These are phyloP conservation scores for Dryas iulia DNA, from an alignment of 1,140 invertebrate genomes.

Conservation along the genomic window DNA sequence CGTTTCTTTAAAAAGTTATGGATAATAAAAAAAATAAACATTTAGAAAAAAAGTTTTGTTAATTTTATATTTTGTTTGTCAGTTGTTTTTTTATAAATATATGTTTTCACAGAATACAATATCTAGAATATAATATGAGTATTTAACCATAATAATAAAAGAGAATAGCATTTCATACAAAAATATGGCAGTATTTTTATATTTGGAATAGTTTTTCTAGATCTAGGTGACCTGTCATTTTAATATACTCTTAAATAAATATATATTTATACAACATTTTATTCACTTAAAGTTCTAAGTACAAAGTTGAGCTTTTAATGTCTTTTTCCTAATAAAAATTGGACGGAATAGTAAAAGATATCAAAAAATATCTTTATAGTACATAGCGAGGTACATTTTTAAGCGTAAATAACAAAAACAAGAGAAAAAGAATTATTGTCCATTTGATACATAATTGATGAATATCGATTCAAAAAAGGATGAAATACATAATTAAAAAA, in stretches of 20 bases:
- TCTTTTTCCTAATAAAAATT: background rate
- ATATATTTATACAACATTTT: too few species aligned
- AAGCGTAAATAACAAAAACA: background rate
- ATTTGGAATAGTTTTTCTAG: slow-evolving; percentile 3
- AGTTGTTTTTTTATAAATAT: background rate
- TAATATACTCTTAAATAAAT: too few species aligned
- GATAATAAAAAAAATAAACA: background rate
- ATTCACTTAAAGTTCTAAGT: too few species aligned
- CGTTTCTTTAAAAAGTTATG: background rate
- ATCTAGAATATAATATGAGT: background rate
- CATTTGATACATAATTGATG: too few species aligned
- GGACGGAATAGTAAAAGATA: background rate
- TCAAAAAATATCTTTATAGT: background rate
- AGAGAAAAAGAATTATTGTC: too few species aligned
- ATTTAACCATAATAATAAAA: background rate
- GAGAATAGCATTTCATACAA: background rate
- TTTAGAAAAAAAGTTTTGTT: background rate
- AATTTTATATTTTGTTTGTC: background rate
- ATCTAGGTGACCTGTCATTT: too few species aligned
- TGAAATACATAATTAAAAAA: too few species aligned
- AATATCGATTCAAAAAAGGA: too few species aligned
- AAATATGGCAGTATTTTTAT: slow-evolving; percentile 17
- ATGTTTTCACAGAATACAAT: too few species aligned
- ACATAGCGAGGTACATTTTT: background rate
- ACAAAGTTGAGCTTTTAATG: background rate